Evolutionary conservation across 2,888 invertebrate genomes (phyloP).

Genomic region (Elaeidobius kamerunicus): DNA sequence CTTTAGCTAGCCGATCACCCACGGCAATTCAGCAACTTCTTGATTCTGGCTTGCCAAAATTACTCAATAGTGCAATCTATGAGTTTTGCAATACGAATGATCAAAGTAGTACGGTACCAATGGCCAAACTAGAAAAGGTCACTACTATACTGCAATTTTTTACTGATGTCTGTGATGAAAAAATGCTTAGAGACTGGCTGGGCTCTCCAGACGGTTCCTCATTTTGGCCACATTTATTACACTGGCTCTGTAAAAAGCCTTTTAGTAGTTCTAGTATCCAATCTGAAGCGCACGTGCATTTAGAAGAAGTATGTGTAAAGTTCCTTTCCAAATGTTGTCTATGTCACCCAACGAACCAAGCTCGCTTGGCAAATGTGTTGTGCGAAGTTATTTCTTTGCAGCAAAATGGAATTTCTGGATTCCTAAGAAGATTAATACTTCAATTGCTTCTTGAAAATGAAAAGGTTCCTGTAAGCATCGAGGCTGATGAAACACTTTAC

Average conservation of each 20-base stretch:
- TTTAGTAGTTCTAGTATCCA: constrained; percentile 42
- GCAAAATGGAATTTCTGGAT: constrained; percentile 73
- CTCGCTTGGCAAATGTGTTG: constrained; percentile 74
- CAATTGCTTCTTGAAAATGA: constrained; percentile 85
- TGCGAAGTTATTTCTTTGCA: constrained; percentile 71
- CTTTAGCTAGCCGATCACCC: constrained; percentile 77
- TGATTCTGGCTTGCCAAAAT: constrained; percentile 68
- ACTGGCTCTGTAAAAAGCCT: constrained; percentile 61
- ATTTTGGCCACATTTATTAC: constrained; percentile 84
- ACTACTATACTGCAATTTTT: constrained; percentile 76
- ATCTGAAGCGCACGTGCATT: constrained; percentile 52
- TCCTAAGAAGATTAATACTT: constrained; percentile 80
- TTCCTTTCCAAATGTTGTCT: constrained; percentile 81
- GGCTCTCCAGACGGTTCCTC: constrained; percentile 73
- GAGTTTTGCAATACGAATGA: constrained; percentile 45
- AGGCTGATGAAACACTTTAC: constrained; percentile 48
- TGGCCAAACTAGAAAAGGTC: constrained; percentile 59
- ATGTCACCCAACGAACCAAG: constrained; percentile 82
- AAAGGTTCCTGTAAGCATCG: constrained; percentile 73
- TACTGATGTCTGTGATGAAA: constrained; percentile 75
- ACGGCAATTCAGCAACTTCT: constrained; percentile 72
- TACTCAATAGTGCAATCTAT: constrained; percentile 62
- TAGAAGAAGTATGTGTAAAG: constrained; percentile 76
- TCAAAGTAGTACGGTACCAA: constrained; percentile 43
- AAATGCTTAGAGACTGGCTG: constrained; percentile 83